These are phyloP conservation scores for Ispidina picta DNA, from an alignment of 2,797 vertebrate genomes.

Conservation along the genomic window DNA sequence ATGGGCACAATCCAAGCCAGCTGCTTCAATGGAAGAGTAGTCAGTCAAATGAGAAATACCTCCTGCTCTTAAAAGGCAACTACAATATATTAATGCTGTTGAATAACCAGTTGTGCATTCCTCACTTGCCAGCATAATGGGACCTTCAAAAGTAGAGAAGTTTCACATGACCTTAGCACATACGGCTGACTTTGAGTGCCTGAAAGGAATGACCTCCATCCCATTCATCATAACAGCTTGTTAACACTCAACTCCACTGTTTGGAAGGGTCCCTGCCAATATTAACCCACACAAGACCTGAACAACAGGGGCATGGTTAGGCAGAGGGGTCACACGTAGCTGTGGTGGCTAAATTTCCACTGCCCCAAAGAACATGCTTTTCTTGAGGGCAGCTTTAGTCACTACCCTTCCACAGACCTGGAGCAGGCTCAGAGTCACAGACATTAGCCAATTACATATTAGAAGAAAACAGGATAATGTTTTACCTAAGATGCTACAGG, in stretches of 20 bases:
- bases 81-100: background rate
- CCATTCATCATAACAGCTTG: conserved; percentile 34
- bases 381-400: background rate
- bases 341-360: background rate
- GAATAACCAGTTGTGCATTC: background rate
- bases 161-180: conserved; percentile 42
- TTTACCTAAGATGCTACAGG: background rate
- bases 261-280: background rate
- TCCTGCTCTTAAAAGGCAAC: background rate
- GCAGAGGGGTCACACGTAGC: background rate
- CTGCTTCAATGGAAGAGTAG: background rate
- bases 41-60: background rate
- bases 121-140: background rate
- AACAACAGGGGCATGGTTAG: background rate
- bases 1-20: background rate
- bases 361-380: background rate
- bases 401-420: background rate
- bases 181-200: background rate
- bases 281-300: background rate
- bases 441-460: fast-evolving
- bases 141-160: background rate
- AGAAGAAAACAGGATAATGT: background rate
- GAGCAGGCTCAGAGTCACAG: background rate
- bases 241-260: background rate
- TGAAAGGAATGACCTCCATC: background rate